phyloP scores from a whole-genome alignment of 2,888 invertebrate species.

The Alloscopus bannaensis region DNA sequence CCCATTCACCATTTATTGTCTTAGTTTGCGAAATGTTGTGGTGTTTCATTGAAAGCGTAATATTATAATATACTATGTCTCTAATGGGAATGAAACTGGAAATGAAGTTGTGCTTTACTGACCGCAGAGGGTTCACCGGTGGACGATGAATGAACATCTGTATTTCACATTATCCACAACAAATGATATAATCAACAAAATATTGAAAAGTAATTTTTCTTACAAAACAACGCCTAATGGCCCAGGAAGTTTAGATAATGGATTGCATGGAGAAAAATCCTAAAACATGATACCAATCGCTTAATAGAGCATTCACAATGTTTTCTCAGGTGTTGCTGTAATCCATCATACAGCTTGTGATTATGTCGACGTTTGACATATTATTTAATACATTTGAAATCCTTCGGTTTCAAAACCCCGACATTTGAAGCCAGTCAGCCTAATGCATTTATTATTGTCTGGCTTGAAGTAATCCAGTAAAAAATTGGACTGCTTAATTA shows the following conservation, averaged over 20 bases:
- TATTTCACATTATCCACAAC: background rate
- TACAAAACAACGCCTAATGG: background rate
- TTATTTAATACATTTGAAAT: background rate
- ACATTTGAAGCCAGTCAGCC: no score
- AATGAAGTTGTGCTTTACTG: background rate
- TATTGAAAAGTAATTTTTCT: background rate
- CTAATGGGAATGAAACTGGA: background rate
- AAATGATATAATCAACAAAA: background rate
- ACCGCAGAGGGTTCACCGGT: background rate
- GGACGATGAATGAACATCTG: background rate
- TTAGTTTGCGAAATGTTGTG: no score
- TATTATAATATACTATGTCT: no score
- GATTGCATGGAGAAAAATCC: background rate
- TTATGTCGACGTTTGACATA: background rate
- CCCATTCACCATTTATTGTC: no score
- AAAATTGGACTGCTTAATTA: no score
- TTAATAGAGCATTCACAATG: background rate
- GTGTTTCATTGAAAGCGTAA: no score
- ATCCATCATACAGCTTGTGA: background rate
- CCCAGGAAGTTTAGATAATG: background rate
- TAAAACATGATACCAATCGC: background rate
- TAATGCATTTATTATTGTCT: no score
- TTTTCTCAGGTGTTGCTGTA: background rate
- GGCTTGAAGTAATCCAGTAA: no score
- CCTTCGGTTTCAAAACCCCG: no score